Conservation (phyloP, 1,140 invertebrate species). For the Euwallacea fornicatus region DNA sequence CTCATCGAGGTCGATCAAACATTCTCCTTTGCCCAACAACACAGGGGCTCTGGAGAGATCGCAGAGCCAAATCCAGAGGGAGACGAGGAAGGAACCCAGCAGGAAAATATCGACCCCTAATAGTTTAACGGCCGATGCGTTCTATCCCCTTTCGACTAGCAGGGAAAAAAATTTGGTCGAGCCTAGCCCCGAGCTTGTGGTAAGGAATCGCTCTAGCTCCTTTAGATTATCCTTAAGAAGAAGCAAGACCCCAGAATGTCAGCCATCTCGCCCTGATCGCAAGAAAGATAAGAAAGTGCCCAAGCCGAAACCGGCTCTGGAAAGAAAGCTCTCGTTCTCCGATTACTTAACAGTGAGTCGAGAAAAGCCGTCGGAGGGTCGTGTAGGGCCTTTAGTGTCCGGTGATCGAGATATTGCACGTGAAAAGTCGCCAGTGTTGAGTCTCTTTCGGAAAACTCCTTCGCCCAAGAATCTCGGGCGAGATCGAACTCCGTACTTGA, state of each 20-base stretch:
- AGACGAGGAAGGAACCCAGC: slow-evolving; percentile 7
- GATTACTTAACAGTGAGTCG: slow-evolving; percentile 40
- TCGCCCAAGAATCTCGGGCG: slow-evolving; percentile 41
- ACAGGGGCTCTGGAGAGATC: slow-evolving; percentile 13
- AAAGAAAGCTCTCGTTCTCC: slow-evolving; percentile 44
- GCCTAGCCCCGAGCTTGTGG: slow-evolving; percentile 21
- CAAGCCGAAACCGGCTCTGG: neutral
- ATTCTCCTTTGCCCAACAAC: slow-evolving; percentile 7
- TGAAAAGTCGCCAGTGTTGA: slow-evolving; percentile 41
- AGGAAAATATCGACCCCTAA: slow-evolving; percentile 24
- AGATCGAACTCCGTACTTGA: slow-evolving; percentile 32
- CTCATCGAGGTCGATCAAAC: slow-evolving; percentile 28
- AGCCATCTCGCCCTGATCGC: slow-evolving; percentile 37
- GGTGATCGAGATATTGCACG: slow-evolving; percentile 35
- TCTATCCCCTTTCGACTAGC: slow-evolving; percentile 33
- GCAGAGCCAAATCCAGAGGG: slow-evolving; percentile 28
- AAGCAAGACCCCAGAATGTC: slow-evolving; percentile 36
- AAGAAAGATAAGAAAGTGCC: slow-evolving; percentile 41
- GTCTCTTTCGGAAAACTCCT: slow-evolving; percentile 41
- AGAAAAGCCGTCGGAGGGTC: slow-evolving; percentile 21
- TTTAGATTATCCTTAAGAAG: slow-evolving; percentile 32
- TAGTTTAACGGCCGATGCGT: slow-evolving; percentile 6
- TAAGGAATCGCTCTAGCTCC: slow-evolving; percentile 27
- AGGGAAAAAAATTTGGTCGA: slow-evolving; percentile 36
- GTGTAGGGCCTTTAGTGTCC: slow-evolving; percentile 17